Base-by-base conservation (phyloP, 2,888 invertebrate genomes). In the Drosophila borborema region DNA sequence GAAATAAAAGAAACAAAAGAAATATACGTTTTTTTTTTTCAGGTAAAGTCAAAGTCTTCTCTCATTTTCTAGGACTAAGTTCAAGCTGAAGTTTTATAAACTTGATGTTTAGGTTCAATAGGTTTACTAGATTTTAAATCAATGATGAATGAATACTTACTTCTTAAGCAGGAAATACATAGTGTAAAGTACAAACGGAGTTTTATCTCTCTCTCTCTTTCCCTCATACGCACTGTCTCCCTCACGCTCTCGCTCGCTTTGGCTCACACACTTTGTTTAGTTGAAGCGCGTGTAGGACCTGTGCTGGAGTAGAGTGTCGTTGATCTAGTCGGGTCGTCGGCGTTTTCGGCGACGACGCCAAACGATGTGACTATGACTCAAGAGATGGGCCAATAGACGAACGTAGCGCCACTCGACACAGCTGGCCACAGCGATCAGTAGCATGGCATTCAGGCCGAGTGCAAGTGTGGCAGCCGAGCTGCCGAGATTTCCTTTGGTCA, bases 401-500 rank as follows among this genome's bases (percentile, higher is more conserved):
- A 73, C 74, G 36, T 84, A 80, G 1, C 86, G 82, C 85, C 86
- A 81, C 31, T 89, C 89, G 8, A 81, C 72, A n/a, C 84, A 87
- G 43, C 90, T 89, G 72, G 90, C 81, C 45, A 89, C 82, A 28
- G 92, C 91, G 55, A 92, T 91, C 28, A 92, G 82, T 5, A 92
- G 80, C 74, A 92, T 89, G 64, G 91, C 89, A 63, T 91, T 92
- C 54, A 92, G 72, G 62, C 91, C 90, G 5, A 92, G 70, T 18
- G 92, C 90, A 77, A 92, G 81, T 2, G 91, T 90, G n/a, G 91
- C 87, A 20, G 91, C 91, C 34, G 94, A 94, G 65, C 94, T 94
- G 86, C 95, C 96, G 64, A 95, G 93, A 93, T 96, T 95, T 77
- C 95, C 95, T 83, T 95, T 94, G 53, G 95, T 95, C 62, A 95